Evolutionary conservation across 1,140 invertebrate species (phyloP), one percentile per base, ranked within the genome.

Genomic region (Tribolium madens): DNA sequence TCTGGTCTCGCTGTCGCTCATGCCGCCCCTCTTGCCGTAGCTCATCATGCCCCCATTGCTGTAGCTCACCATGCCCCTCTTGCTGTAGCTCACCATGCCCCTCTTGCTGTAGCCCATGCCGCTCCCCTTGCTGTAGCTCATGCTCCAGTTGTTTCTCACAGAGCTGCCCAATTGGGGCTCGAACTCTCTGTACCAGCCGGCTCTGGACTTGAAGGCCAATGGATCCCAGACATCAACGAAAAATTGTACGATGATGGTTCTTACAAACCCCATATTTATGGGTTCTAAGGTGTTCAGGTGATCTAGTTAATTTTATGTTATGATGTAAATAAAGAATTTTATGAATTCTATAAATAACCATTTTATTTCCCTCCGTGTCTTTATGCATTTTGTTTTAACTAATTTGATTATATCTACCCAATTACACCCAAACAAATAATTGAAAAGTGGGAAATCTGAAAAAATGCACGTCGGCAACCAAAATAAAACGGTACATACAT

Each of bases 171-270:
- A 12, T 42, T 17, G 15, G 26, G 18, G 1, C n/a, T 57, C 6
- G 14, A 14, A 12, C 18, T 21, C 17, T 18, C 57, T 13, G 72
- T 53, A 17, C 72, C 53, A 71, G 69, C 46, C 17, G 81, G 81
- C 50, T 80, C 78, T 10, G 81, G 81, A 77, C 74, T 77, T 15
- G 82, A 83, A 79, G 82, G 82, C 36, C 80, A 81, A 80, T 83
- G 71, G 50, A 53, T 81, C 21, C 82, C 80, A 15, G 81, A 82
- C 36, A 68, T 76, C 53, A 82, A 72, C 36, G 81, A 83, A 68
- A 76, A 79, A 48, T 80, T 81, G 48, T 76, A 83, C 76, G 82
- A 83, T 79, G 82, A 83, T 75, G 82, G 82, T 31, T 81, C 79
- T 26, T 83, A 82, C 78, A 83, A 79, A 78, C 81, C 81, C 18